A percentile compares a stretch with the other conserved stretches of the same genome.
Conservation (phyloP, 2,888 invertebrate genomes). For the Aphodius granarius region DNA sequence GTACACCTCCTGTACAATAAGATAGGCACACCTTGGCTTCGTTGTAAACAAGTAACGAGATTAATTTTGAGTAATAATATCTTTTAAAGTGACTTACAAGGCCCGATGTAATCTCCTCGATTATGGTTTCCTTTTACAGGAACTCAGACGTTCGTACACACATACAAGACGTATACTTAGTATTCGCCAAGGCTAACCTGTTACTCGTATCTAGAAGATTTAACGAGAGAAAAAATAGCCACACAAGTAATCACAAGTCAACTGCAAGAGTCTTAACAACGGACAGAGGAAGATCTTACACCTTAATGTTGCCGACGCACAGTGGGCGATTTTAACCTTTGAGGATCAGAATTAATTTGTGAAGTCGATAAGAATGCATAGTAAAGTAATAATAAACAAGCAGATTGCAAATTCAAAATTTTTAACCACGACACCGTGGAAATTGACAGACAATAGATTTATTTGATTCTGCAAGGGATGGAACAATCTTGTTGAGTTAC, state of each 20-base stretch:
- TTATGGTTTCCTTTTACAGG: slow-evolving; percentile 12
- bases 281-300: background rate
- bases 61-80: slow-evolving; percentile 6
- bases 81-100: background rate
- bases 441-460: too few species aligned
- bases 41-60: background rate
- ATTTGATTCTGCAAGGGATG: too few species aligned
- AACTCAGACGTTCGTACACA: background rate
- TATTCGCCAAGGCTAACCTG: slow-evolving; percentile 12
- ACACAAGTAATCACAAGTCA: background rate
- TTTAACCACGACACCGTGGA: too few species aligned
- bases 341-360: too few species aligned
- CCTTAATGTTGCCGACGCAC: background rate
- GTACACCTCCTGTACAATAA: background rate
- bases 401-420: too few species aligned
- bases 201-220: background rate
- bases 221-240: background rate
- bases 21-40: background rate
- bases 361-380: too few species aligned
- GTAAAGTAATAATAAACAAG: too few species aligned
- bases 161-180: slow-evolving; percentile 1
- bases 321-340: too few species aligned
- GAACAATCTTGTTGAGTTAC: too few species aligned
- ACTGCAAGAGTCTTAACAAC: background rate
- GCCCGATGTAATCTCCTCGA: background rate